Conservation (phyloP, 2,797 vertebrate genomes). For the Onychomys leucogaster region DNA sequence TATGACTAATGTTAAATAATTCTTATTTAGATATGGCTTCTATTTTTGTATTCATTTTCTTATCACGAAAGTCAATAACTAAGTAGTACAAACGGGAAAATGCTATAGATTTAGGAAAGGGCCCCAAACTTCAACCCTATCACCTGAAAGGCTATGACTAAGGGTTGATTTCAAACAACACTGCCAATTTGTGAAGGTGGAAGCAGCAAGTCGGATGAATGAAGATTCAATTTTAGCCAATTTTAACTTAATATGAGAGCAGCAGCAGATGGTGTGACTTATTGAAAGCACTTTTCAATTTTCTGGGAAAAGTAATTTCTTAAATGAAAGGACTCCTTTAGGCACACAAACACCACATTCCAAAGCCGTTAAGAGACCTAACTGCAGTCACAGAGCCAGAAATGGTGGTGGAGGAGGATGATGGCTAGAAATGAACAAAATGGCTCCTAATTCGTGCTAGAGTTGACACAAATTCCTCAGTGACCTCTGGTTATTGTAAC, state of each 20-base stretch:
- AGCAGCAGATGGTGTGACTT: constrained; percentile 80
- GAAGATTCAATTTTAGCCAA: constrained; percentile 75
- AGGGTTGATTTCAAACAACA: constrained; percentile 47
- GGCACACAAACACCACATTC: constrained; percentile 55
- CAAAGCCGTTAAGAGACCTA: constrained; percentile 71
- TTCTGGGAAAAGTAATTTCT: constrained; percentile 80
- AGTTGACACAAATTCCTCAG: background rate
- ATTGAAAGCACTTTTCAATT: constrained; percentile 80
- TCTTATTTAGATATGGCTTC: constrained; percentile 72
- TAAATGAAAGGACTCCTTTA: constrained; percentile 80
- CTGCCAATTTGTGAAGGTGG: constrained; percentile 41
- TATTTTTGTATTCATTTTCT: constrained; percentile 72
- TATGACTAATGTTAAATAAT: constrained; percentile 66
- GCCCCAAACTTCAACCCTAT: background rate
- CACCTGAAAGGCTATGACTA: constrained; percentile 23
- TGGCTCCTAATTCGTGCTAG: background rate
- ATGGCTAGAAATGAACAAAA: constrained; percentile 24
- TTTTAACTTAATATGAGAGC: constrained; percentile 77
- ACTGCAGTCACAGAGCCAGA: constrained; percentile 41
- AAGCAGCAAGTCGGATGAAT: constrained; percentile 57
- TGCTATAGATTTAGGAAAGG: constrained; percentile 11
- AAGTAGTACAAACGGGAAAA: background rate
- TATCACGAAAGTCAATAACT: constrained; percentile 62
- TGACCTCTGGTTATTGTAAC: background rate
- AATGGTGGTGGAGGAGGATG: constrained; percentile 17